Percentiles rank a stretch among this genome's conserved stretches.
These are phyloP conservation scores for Leiothrix lutea DNA, from an alignment of 2,113 vertebrate species.

Conservation along the genomic window DNA sequence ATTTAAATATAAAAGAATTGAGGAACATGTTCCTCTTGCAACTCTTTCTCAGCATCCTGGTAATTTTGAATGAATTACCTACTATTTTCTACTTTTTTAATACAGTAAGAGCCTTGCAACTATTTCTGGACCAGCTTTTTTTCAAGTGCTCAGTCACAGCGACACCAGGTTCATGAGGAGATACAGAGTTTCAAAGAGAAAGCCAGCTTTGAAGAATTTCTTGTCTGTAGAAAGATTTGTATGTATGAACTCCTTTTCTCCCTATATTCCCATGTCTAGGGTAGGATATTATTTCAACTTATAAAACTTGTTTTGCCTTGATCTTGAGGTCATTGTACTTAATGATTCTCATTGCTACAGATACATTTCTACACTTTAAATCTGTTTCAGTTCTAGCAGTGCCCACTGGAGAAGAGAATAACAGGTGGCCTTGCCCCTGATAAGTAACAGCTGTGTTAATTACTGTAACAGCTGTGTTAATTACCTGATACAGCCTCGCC, in stretches of 20 bases:
- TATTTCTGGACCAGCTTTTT: neutral
- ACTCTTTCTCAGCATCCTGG: neutral
- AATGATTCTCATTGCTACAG: neutral
- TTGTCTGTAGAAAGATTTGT: neutral
- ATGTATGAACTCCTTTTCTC: neutral
- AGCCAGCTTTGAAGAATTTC: neutral
- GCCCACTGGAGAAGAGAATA: neutral
- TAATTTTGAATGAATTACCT: neutral
- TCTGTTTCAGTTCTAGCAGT: neutral
- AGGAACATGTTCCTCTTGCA: neutral
- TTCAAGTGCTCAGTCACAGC: neutral
- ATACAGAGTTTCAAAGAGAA: neutral
- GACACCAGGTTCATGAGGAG: neutral
- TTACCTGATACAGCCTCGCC: neutral
- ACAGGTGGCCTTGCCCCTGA: neutral
- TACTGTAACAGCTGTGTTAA: neutral
- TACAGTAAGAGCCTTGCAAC: neutral
- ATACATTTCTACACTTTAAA: neutral
- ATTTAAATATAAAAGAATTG: neutral
- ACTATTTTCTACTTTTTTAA: neutral
- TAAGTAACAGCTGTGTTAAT: neutral
- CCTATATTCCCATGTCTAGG: neutral
- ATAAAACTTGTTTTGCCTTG: neutral
- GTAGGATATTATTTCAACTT: neutral
- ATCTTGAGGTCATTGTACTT: neutral